Conservation (phyloP, 2,888 invertebrate genomes). For the Dynastes grantii region DNA sequence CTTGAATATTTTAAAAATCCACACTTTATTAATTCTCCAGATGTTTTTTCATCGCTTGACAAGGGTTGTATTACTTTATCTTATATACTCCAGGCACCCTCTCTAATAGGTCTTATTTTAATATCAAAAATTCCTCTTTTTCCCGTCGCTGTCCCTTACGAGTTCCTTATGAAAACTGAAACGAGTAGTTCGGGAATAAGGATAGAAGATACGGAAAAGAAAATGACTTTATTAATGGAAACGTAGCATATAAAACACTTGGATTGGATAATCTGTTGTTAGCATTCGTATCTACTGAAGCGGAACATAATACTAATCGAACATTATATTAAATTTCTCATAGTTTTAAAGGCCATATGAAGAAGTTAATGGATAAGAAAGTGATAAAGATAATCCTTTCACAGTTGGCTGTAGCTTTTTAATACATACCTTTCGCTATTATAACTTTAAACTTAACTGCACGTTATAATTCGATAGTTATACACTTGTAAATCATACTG, state of each 20-base stretch:
- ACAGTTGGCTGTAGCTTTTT: slow-evolving; percentile 27
- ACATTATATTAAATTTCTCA: slow-evolving; percentile 36
- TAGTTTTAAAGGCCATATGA: slow-evolving; percentile 31
- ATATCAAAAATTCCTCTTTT: slow-evolving; percentile 10
- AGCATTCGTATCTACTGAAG: slow-evolving; percentile 16
- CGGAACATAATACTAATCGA: slow-evolving; percentile 33
- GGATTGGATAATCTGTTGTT: slow-evolving; percentile 32
- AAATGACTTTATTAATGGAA: slow-evolving; percentile 33
- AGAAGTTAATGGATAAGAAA: slow-evolving; percentile 36
- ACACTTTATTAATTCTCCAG: slow-evolving; percentile 23
- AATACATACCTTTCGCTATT: not conserved
- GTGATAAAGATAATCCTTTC: slow-evolving; percentile 39
- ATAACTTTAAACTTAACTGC: slow-evolving; percentile 29
- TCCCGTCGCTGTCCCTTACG: not conserved
- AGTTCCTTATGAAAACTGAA: slow-evolving; percentile 8
- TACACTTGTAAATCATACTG: slow-evolving; percentile 13
- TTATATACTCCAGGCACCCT: not conserved
- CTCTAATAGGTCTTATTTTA: not conserved
- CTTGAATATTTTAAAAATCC: slow-evolving; percentile 18
- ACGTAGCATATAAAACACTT: slow-evolving; percentile 2
- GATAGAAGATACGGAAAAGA: not conserved
- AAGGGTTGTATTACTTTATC: slow-evolving; percentile 29
- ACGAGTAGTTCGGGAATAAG: not conserved
- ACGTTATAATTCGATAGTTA: slow-evolving; percentile 30
- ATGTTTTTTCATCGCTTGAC: slow-evolving; percentile 2